phyloP scores from a whole-genome alignment of 2,888 invertebrate species.

The Caenorhabditis sp. region DNA sequence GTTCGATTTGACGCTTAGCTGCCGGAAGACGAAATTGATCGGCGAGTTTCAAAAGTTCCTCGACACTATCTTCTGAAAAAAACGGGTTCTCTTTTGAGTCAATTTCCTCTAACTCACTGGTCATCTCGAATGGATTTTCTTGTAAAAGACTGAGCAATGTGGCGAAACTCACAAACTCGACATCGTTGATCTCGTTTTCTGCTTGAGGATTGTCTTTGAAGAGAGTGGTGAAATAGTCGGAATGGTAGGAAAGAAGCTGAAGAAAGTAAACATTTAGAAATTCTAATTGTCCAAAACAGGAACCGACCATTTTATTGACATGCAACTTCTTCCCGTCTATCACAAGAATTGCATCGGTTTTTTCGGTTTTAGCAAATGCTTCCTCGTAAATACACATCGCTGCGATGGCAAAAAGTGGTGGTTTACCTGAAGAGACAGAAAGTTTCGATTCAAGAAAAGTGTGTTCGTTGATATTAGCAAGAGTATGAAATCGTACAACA shows the following conservation, averaged over 20 bases:
- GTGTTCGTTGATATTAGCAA: too few species aligned
- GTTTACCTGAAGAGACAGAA: too few species aligned
- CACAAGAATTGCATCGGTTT: conserved; percentile 73
- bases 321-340: conserved; percentile 75
- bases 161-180: conserved; percentile 1
- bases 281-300: neutral
- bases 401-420: too few species aligned
- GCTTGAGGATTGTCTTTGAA: conserved; percentile 42
- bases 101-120: too few species aligned
- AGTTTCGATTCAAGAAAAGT: too few species aligned
- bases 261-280: neutral
- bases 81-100: too few species aligned
- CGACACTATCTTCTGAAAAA: neutral
- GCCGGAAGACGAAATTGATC: neutral
- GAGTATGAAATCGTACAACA: too few species aligned
- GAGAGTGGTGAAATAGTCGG: conserved; percentile 24
- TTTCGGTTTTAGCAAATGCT: conserved; percentile 27
- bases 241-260: conserved; percentile 24
- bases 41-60: neutral
- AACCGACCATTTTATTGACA: conserved; percentile 74
- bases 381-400: too few species aligned
- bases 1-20: neutral
- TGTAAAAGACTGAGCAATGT: too few species aligned
- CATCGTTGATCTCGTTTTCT: too few species aligned
- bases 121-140: too few species aligned